Conservation (phyloP, 2,113 vertebrate species). For the Gopherus flavomarginatus region DNA sequence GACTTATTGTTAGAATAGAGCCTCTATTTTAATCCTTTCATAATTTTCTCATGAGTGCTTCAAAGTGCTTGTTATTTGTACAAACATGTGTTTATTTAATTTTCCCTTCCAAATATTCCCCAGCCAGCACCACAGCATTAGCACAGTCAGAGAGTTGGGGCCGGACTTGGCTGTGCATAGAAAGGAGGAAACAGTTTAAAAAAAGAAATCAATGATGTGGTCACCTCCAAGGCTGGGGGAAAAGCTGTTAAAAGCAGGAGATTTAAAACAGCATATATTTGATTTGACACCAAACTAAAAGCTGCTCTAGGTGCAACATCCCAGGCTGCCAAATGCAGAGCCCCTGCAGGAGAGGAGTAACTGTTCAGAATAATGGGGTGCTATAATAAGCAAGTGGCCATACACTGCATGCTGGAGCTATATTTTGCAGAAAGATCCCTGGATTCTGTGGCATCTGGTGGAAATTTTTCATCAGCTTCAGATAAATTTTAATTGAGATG, state of each 20-base stretch:
- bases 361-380: background rate
- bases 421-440: too few species aligned
- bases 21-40: constrained; percentile 33
- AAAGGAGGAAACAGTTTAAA: constrained; percentile 40
- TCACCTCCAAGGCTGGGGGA: constrained; percentile 56
- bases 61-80: constrained; percentile 36
- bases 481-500: background rate
- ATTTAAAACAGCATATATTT: constrained; percentile 60
- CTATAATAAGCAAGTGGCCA: too few species aligned
- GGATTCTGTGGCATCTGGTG: background rate
- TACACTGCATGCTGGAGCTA: too few species aligned
- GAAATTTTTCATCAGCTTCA: constrained; percentile 26
- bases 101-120: constrained; percentile 27
- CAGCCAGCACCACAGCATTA: background rate
- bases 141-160: constrained; percentile 29
- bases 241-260: constrained; percentile 66
- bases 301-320: constrained; percentile 63
- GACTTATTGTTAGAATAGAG: background rate
- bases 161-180: background rate
- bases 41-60: constrained; percentile 59
- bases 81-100: background rate
- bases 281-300: constrained; percentile 54
- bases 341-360: background rate
- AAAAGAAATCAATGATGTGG: background rate
- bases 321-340: constrained; percentile 49